These are phyloP conservation scores for Cyprinella venusta DNA, from an alignment of 2,797 vertebrate genomes.

Conservation along the genomic window DNA sequence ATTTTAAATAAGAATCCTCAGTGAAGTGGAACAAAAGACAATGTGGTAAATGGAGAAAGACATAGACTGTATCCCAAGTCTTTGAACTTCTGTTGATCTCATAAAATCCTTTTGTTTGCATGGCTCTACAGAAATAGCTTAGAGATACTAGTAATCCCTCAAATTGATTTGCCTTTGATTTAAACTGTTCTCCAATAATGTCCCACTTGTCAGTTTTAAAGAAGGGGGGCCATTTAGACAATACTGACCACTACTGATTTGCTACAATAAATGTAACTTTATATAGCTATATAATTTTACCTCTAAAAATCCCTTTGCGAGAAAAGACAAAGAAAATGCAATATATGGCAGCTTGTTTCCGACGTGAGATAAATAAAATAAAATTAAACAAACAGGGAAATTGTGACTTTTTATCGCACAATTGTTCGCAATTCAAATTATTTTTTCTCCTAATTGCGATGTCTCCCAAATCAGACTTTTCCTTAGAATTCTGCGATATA, in stretches of 20 bases:
- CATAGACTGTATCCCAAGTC: constrained; percentile 27
- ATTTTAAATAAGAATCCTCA: constrained; percentile 53
- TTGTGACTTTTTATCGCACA: not conserved
- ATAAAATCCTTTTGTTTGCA: constrained; percentile 43
- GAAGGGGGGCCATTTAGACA: not conserved
- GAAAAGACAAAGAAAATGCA: not conserved
- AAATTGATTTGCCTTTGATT: constrained; percentile 17
- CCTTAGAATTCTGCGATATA: not conserved
- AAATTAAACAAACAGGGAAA: not conserved
- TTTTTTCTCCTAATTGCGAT: too few relatives aligned
- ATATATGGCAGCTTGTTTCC: not conserved
- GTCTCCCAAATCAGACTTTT: not conserved
- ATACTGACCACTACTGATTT: not conserved
- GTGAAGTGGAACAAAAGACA: not conserved
- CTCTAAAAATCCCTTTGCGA: not conserved
- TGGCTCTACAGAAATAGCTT: constrained; percentile 27
- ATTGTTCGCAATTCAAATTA: too few relatives aligned
- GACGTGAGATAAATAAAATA: not conserved
- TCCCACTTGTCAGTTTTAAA: not conserved
- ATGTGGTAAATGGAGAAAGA: constrained; percentile 15
- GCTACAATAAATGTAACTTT: not conserved
- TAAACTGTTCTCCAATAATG: not conserved
- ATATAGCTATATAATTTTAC: not conserved
- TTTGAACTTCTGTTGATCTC: constrained; percentile 27
- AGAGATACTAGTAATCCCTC: constrained; percentile 41